Base-by-base conservation (phyloP, 2,113 vertebrate genomes). In the Larimichthys crocea region DNA sequence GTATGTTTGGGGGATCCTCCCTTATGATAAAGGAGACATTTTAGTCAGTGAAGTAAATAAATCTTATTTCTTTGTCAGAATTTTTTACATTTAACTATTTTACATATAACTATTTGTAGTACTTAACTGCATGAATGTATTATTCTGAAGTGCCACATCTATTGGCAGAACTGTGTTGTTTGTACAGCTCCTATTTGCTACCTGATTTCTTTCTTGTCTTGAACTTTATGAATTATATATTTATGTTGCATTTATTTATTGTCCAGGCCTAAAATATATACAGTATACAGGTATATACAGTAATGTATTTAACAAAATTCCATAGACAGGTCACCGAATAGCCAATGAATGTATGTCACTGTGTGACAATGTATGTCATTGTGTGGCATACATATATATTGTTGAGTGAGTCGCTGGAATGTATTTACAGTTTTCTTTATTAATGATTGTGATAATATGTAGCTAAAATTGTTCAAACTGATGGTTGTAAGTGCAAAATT, bases 241-340 rank as follows among this genome's bases (percentile, higher is more conserved):
- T 77, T 77, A 92, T 87, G 49, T 42, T 84, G 14, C 56, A 80
- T 82, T 85, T 91, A 88, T 90, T 88, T 86, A 77, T 88, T 71
- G 48, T 62, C 85, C 61, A 3, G 17, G 24, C 14, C 8, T 55
- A 17, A 22, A 61, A 22, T 77, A 53, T 76, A 52, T 63, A 40
- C 65, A 70, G 15, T 70, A n/a, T 35, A 48, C 10, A 53, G 9
- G 14, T 42, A 19, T 17, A 35, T 57, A 29, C 6, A 35, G 35
- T 8, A 35, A 22, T 77, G 59, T 65, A 57, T 65, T 74, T 67
- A 71, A 53, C 35, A 56, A 49, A 80, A 80, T 26, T 0, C 14
- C 77, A 84, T 44, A 15, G 60, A 61, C 57, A 70, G 16, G 19
- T 61, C 31, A 79, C 61, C 22, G 19, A 69, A 68, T 48, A 65